Conservation (phyloP, 1,140 invertebrate genomes). For the Paraescarpia echinospica region DNA sequence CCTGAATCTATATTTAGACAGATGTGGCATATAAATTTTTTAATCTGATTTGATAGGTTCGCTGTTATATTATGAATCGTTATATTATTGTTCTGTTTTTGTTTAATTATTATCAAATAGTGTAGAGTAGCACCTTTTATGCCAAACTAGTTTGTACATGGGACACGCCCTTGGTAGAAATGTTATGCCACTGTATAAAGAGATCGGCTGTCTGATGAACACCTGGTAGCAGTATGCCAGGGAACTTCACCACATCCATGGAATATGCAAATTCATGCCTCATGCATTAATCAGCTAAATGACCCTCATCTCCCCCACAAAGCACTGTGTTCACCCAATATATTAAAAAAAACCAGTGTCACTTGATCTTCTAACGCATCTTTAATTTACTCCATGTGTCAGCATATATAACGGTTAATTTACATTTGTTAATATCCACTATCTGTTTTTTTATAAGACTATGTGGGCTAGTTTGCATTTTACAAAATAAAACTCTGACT, state of each 20-base stretch:
- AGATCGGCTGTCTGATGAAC: not conserved
- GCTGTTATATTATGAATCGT: too few relatives aligned
- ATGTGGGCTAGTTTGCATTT: not conserved
- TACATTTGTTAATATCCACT: not conserved
- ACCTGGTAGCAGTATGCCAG: not conserved
- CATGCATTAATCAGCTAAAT: not conserved
- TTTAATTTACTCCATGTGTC: not conserved
- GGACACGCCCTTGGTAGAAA: not conserved
- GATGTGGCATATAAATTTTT: too few relatives aligned
- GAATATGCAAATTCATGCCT: not conserved
- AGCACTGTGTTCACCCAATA: not conserved
- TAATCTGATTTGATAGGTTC: too few relatives aligned
- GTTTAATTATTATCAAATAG: not conserved
- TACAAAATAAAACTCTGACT: not conserved
- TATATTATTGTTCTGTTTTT: not conserved
- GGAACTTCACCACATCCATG: not conserved
- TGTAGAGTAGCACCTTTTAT: not conserved
- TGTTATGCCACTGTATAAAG: not conserved
- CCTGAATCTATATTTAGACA: too few relatives aligned
- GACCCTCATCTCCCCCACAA: not conserved
- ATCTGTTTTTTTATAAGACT: not conserved
- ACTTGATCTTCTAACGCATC: not conserved
- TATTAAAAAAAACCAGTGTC: not conserved
- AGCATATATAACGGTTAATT: not conserved
- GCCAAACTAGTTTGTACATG: not conserved